Evolutionary conservation across 1,140 invertebrate genomes (phyloP).

Genomic region (Leguminivora glycinivorella): DNA sequence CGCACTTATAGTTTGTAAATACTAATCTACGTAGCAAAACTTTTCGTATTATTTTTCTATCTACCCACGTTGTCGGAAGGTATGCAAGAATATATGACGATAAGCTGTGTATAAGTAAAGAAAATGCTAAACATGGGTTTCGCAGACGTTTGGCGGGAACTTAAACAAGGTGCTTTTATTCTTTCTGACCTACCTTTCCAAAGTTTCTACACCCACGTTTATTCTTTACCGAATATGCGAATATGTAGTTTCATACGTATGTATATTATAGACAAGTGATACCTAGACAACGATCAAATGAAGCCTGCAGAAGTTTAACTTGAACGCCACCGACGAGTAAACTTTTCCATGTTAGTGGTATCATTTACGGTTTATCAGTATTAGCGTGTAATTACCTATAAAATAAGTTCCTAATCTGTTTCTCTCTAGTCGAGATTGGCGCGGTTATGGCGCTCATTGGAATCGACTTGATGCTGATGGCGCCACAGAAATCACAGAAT

Average conservation of each 20-base stretch:
- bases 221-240: neutral
- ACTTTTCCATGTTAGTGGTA: too few species aligned
- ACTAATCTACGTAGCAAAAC: neutral
- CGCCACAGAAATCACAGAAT: too few species aligned
- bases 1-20: neutral
- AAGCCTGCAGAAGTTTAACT: neutral
- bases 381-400: too few species aligned
- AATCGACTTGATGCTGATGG: slow-evolving; percentile 69
- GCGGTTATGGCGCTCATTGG: slow-evolving; percentile 65
- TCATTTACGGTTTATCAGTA: too few species aligned
- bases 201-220: neutral
- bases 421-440: slow-evolving; percentile 77
- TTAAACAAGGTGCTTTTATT: neutral
- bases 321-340: neutral
- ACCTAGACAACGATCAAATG: neutral
- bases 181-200: neutral
- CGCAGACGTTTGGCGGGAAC: neutral
- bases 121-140: neutral
- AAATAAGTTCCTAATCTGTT: too few species aligned
- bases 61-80: neutral
- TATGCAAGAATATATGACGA: neutral
- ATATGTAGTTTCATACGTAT: too few species aligned
- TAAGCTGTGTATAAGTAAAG: neutral
- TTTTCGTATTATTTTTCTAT: neutral
- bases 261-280: neutral